Percentiles rank a stretch among this genome's conserved stretches.
Evolutionary conservation across 2,888 invertebrate species (phyloP).

Genomic region (Eristalis intricaria): DNA sequence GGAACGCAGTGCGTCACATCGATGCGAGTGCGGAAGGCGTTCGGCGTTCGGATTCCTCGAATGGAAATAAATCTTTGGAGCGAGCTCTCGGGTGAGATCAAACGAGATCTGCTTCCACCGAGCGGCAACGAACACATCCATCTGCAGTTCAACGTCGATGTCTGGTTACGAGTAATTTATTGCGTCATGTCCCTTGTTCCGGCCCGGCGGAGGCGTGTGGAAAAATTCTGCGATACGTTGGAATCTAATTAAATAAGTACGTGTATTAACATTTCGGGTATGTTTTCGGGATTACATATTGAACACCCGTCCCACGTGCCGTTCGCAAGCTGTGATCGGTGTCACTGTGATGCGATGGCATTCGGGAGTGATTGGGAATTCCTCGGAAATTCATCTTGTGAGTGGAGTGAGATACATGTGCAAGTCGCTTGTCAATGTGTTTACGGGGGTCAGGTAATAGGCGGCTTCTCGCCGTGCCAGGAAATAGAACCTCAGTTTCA

Average conservation of each 20-base stretch:
- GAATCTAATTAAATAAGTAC: slow-evolving; percentile 61
- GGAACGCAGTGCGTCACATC: neutral
- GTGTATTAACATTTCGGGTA: slow-evolving; percentile 51
- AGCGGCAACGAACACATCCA: slow-evolving; percentile 28
- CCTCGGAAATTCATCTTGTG: slow-evolving; percentile 27
- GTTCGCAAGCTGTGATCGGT: slow-evolving; percentile 39
- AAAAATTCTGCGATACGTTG: slow-evolving; percentile 59
- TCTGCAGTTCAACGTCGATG: slow-evolving; percentile 36
- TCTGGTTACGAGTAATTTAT: slow-evolving; percentile 65
- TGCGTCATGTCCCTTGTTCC: slow-evolving; percentile 18
- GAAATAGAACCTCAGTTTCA: neutral
- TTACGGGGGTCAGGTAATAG: slow-evolving; percentile 45
- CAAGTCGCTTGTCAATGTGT: slow-evolving; percentile 38
- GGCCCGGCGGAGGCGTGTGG: slow-evolving; percentile 31
- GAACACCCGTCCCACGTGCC: slow-evolving; percentile 63
- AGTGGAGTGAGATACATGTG: slow-evolving; percentile 30
- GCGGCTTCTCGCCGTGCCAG: neutral
- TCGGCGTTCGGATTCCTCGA: slow-evolving; percentile 15
- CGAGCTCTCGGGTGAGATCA: slow-evolving; percentile 19
- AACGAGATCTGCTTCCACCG: slow-evolving; percentile 18
- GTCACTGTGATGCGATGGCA: slow-evolving; percentile 45
- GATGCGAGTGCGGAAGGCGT: neutral
- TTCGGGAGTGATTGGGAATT: slow-evolving; percentile 63
- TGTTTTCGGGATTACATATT: slow-evolving; percentile 57
- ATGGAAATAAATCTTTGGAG: slow-evolving; percentile 49